These are phyloP conservation scores for Cottus gobio DNA, from an alignment of 2,113 vertebrate genomes.

Conservation along the genomic window DNA sequence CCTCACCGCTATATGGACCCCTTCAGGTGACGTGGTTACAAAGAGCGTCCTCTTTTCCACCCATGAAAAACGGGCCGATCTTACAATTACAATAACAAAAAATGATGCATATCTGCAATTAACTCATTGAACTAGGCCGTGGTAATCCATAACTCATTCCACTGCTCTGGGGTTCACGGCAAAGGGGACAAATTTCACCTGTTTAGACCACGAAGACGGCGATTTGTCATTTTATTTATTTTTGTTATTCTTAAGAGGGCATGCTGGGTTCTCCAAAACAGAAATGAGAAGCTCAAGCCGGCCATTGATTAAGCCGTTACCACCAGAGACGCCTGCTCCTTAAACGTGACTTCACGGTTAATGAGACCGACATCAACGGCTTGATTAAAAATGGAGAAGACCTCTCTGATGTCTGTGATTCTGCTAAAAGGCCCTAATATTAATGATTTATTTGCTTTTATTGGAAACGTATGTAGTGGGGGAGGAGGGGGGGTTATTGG, in stretches of 20 bases:
- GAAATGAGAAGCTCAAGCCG: constrained; percentile 38
- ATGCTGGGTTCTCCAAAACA: constrained; percentile 16
- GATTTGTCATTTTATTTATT: constrained; percentile 71
- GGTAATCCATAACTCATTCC: constrained; percentile 71
- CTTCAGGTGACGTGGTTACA: constrained; percentile 20
- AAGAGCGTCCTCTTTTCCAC: not conserved
- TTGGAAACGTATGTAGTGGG: constrained; percentile 70
- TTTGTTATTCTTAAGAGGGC: too few species aligned
- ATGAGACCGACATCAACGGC: constrained; percentile 73
- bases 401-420: constrained; percentile 46
- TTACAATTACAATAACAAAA: constrained; percentile 39
- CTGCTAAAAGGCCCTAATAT: constrained; percentile 74
- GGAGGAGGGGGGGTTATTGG: constrained; percentile 40
- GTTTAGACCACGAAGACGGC: constrained; percentile 55
- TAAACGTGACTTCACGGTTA: constrained; percentile 70
- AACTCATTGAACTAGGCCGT: constrained; percentile 70
- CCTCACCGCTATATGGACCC: constrained; percentile 2
- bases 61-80: constrained; percentile 3
- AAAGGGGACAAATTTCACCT: constrained; percentile 58
- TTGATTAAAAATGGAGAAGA: constrained; percentile 70
- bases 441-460: constrained; percentile 81
- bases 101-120: constrained; percentile 63
- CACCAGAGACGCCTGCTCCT: constrained; percentile 49
- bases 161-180: constrained; percentile 31
- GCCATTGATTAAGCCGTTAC: constrained; percentile 64